A percentile compares a stretch with the other conserved stretches of the same genome.
These are phyloP conservation scores for Diaphora mendica DNA, from an alignment of 2,888 invertebrate species.

Conservation along the genomic window DNA sequence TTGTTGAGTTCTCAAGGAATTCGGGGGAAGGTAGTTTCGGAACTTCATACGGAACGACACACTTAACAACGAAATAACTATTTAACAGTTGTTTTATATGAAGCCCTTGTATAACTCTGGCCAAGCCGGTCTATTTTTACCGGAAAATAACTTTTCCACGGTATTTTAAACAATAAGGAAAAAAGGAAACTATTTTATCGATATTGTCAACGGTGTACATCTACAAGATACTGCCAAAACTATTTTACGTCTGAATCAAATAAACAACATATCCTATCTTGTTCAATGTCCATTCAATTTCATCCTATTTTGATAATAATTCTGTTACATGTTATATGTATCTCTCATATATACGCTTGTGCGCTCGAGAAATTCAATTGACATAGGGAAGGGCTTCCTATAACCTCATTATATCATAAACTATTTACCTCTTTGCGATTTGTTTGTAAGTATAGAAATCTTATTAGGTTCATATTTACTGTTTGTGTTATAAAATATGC, in stretches of 20 bases:
- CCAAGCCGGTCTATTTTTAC: too few species aligned
- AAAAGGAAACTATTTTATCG: background rate
- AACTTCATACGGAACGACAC: too few species aligned
- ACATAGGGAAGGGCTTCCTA: slow-evolving; percentile 29
- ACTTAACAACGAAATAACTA: too few species aligned
- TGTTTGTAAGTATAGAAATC: slow-evolving; percentile 16
- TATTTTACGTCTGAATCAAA: background rate
- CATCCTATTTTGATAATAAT: slow-evolving; percentile 14
- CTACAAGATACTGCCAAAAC: background rate
- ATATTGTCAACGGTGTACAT: background rate
- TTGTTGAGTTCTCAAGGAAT: too few species aligned
- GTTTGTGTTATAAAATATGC: background rate
- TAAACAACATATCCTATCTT: background rate
- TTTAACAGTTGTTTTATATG: too few species aligned
- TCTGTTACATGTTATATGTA: slow-evolving; percentile 4
- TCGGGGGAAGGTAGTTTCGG: too few species aligned
- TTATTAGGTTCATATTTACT: slow-evolving; percentile 5
- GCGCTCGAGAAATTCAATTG: slow-evolving; percentile 40
- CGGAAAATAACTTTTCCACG: background rate
- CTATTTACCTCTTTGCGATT: slow-evolving; percentile 49
- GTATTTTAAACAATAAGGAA: background rate
- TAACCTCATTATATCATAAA: slow-evolving; percentile 45
- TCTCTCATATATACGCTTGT: background rate
- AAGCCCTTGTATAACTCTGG: too few species aligned
- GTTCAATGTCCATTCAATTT: slow-evolving; percentile 4